phyloP scores from a whole-genome alignment of 2,888 invertebrate genomes.

The Apocheima hispidaria region DNA sequence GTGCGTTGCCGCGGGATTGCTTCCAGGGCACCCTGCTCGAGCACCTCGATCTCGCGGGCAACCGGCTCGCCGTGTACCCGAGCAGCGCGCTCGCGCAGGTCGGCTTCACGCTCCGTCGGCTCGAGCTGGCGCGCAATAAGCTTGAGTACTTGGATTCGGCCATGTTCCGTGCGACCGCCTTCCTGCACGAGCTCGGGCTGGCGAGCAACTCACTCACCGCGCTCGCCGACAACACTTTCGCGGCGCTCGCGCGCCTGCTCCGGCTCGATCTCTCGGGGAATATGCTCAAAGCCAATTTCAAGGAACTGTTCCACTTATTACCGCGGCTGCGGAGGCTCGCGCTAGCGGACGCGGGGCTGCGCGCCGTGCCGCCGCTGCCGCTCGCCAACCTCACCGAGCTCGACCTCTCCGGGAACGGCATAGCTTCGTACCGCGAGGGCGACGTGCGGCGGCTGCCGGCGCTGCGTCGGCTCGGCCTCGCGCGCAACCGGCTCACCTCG shows the following conservation, averaged over 20 bases:
- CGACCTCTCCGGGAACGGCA: slow-evolving; percentile 90
- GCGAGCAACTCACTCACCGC: slow-evolving; percentile 91
- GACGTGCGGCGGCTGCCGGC: slow-evolving; percentile 88
- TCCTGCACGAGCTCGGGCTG: slow-evolving; percentile 90
- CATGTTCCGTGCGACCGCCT: slow-evolving; percentile 89
- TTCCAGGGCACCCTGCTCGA: slow-evolving; percentile 91
- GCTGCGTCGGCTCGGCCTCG: slow-evolving; percentile 89
- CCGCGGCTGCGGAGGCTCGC: slow-evolving; percentile 90
- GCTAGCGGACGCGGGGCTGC: slow-evolving; percentile 89
- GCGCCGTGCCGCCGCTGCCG: slow-evolving; percentile 88
- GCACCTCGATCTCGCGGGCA: slow-evolving; percentile 90
- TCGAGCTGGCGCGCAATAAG: slow-evolving; percentile 90
- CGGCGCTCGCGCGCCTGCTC: slow-evolving; percentile 89
- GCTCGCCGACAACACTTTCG: slow-evolving; percentile 93
- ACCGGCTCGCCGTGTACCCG: slow-evolving; percentile 90
- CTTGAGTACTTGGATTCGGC: slow-evolving; percentile 93
- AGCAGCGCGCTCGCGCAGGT: slow-evolving; percentile 90
- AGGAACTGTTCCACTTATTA: slow-evolving; percentile 92
- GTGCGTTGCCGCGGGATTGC: slow-evolving; percentile 90
- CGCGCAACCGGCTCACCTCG: slow-evolving; percentile 89
- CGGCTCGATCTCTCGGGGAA: slow-evolving; percentile 91
- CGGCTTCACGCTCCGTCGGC: slow-evolving; percentile 90
- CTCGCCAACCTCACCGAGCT: slow-evolving; percentile 88
- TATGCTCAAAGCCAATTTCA: slow-evolving; percentile 91
- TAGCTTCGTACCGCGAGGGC: slow-evolving; percentile 88